Evolutionary conservation across 2,113 vertebrate genomes (phyloP).

Genomic region (Myiagra hebetior): DNA sequence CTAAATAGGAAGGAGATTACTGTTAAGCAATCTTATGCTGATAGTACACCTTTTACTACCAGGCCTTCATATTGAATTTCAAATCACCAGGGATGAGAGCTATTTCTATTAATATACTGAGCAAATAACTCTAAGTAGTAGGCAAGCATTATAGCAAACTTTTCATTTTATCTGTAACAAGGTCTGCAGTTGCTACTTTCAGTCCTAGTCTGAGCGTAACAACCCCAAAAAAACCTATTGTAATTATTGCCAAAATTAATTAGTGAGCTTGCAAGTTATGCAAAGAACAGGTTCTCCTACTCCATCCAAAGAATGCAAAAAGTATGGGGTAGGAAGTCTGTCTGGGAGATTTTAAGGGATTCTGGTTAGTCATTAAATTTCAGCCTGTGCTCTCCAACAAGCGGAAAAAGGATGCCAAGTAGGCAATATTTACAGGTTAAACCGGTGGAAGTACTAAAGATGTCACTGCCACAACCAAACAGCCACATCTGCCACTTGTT

Average conservation of each 20-base stretch:
- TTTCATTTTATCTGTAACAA: neutral
- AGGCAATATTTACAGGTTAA: conserved; percentile 31
- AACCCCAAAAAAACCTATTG: neutral
- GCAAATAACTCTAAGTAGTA: neutral
- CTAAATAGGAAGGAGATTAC: neutral
- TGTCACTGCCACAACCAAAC: neutral
- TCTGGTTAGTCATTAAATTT: conserved; percentile 34
- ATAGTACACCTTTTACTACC: neutral
- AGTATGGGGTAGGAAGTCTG: neutral
- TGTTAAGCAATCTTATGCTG: neutral
- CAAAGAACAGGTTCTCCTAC: neutral
- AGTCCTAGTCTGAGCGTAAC: neutral
- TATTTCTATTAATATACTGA: neutral
- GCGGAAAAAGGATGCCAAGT: neutral
- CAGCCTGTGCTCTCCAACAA: conserved; percentile 31
- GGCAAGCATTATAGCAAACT: neutral
- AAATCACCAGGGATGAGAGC: neutral
- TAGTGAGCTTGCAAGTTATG: neutral
- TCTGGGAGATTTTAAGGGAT: neutral
- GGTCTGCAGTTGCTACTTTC: neutral
- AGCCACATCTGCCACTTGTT: conserved; percentile 8
- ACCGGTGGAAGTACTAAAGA: conserved; percentile 48
- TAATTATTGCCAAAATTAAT: neutral
- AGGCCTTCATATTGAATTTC: neutral
- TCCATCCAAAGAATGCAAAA: neutral